Evolutionary conservation across 2,888 invertebrate species (phyloP), one percentile per base, ranked within the genome.

Genomic region (Allophyes oxyacanthae): DNA sequence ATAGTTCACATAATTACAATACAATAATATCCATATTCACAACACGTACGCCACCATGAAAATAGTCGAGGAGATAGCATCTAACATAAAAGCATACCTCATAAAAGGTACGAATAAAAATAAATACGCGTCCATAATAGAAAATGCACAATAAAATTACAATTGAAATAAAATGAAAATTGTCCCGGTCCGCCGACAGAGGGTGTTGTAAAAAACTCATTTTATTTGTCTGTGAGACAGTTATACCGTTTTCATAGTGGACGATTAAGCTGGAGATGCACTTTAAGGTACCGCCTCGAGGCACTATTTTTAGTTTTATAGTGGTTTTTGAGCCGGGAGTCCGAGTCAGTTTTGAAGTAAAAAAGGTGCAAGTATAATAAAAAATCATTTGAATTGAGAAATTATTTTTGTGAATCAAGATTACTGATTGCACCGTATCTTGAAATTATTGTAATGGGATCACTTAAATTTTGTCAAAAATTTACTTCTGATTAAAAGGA

Each of bases 231-330:
- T 64, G 43, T 40, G 28, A 50, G 83, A 85, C 85, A 82, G 82
- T 83, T 85, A 82, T 81, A 75, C 77, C 69, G 78, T 82, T 79
- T 83, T 82, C 82, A 83, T 81, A 79, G 76, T 54, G 71, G 72
- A 68, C 85, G 77, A 84, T 88, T 86, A 88, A 82, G 78, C 68
- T 54, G 46, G 54, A 58, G 72, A 64, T 68, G 75, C 77, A 78
- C 70, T 79, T 82, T 74, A 75, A 79, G 75, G 72, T 60, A 72
- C 75, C 72, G 77, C 72, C 63, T 72, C 45, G 44, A 33, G 57
- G 55, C 40, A 63, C 83, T 88, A 87, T 88, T 87, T 85, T 82
- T 87, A 89, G 81, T 81, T 88, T 88, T 84, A 87, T 82, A 59
- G 73, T 61, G 48, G 26, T 51, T 62, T 66, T 55, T 79, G 68